These are phyloP conservation scores for Adineta ricciae DNA, from an alignment of 2,888 invertebrate species.

Conservation along the genomic window DNA sequence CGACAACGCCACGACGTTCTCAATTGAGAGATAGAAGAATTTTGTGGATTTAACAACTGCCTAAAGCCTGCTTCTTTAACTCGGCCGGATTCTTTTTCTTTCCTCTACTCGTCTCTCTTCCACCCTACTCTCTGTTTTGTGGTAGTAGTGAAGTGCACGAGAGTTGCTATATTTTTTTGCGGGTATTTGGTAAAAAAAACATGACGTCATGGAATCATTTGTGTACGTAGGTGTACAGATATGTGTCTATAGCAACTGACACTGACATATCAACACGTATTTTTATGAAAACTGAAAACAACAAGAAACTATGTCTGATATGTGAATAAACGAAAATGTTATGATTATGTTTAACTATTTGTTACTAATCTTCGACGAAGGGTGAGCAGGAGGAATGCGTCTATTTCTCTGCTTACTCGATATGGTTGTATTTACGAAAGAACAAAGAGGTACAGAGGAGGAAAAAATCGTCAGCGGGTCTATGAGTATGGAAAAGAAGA, in stretches of 20 bases:
- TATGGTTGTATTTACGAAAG: background rate
- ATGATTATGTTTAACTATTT: background rate
- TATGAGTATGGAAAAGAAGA: background rate
- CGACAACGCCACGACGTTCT: background rate
- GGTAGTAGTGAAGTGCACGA: background rate
- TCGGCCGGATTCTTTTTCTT: background rate
- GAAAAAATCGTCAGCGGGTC: background rate
- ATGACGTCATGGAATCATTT: constrained; percentile 7
- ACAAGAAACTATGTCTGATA: background rate
- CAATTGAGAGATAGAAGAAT: background rate
- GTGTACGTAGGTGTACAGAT: background rate
- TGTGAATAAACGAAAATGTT: background rate
- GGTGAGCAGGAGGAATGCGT: background rate
- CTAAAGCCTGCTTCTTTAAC: background rate
- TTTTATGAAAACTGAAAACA: background rate
- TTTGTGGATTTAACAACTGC: background rate
- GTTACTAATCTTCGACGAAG: background rate
- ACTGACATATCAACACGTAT: background rate
- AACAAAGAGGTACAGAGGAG: background rate
- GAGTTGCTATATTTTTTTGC: background rate
- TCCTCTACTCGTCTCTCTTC: too few relatives aligned
- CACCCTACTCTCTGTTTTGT: background rate
- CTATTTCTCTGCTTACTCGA: background rate
- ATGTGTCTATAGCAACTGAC: background rate
- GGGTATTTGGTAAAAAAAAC: background rate